A percentile compares a stretch with the other conserved stretches of the same genome.
phyloP scores from a whole-genome alignment of 2,797 vertebrate species.

The Periophthalmus magnuspinnatus region DNA sequence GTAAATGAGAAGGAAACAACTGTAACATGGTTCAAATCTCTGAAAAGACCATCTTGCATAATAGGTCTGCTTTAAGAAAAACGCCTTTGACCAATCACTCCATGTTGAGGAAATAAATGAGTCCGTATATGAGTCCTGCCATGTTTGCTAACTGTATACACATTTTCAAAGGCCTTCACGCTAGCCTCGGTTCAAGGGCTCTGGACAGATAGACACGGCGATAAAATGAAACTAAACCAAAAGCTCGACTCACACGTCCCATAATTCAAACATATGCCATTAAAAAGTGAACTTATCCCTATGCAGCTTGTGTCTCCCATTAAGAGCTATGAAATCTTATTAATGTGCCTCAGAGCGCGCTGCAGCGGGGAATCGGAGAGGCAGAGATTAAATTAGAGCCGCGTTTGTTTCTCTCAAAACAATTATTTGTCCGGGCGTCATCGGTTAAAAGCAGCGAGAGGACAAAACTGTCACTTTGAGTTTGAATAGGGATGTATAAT shows the following conservation, averaged over 20 bases:
- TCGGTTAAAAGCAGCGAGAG: conserved; percentile 45
- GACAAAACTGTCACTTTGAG: conserved; percentile 39
- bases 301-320: conserved; percentile 59
- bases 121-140: too few relatives aligned
- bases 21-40: too few relatives aligned
- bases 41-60: too few relatives aligned
- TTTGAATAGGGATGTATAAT: conserved; percentile 29
- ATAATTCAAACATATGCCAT: conserved; percentile 27
- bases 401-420: conserved; percentile 58
- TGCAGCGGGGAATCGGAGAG: conserved; percentile 64
- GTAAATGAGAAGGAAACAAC: too few relatives aligned
- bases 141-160: too few relatives aligned
- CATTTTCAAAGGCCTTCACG: too few relatives aligned
- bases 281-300: conserved; percentile 28
- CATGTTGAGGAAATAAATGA: too few relatives aligned
- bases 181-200: conserved; percentile 25
- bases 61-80: too few relatives aligned
- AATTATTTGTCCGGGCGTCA: conserved; percentile 66
- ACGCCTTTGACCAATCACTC: too few relatives aligned
- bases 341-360: conserved; percentile 67
- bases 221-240: conserved; percentile 50
- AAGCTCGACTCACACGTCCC: conserved; percentile 14
- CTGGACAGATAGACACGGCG: conserved; percentile 52
- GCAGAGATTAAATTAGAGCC: conserved; percentile 67
- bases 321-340: conserved; percentile 72